phyloP scores from a whole-genome alignment of 92 coral and sea anemone genomes.

The Parazoanthus swiftii region DNA sequence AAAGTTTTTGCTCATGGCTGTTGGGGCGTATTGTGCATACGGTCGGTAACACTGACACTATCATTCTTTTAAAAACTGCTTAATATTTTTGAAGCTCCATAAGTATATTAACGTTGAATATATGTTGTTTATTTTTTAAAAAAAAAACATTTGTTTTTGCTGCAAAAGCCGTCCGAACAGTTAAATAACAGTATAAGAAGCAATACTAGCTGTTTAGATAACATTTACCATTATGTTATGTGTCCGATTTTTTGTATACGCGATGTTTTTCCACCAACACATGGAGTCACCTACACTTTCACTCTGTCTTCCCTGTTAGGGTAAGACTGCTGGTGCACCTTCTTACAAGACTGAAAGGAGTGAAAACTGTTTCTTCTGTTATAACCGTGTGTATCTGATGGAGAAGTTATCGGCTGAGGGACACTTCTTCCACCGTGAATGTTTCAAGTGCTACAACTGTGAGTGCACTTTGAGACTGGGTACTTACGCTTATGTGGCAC shows the following conservation, averaged over 20 bases:
- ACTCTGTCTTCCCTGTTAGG: background rate
- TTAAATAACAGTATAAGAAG: no score
- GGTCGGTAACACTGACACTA: no score
- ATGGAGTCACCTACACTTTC: background rate
- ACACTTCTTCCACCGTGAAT: constrained; percentile 95
- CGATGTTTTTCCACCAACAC: background rate
- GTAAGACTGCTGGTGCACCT: constrained; percentile 48
- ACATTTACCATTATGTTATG: no score
- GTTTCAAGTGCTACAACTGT: constrained; percentile 91
- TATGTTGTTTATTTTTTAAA: no score
- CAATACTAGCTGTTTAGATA: no score
- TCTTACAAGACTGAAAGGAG: constrained; percentile 68
- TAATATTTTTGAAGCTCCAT: no score
- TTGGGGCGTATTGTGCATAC: no score
- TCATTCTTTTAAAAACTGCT: no score
- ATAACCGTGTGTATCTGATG: constrained; percentile 82
- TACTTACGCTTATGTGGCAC: constrained; percentile 82
- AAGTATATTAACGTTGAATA: no score
- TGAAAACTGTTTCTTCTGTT: constrained; percentile 94
- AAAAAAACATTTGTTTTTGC: no score
- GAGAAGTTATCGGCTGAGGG: constrained; percentile 98
- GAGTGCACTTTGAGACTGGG: constrained; percentile 87
- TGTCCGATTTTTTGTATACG: background rate
- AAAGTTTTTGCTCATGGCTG: no score
- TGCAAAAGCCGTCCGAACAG: no score